Base-by-base conservation (phyloP, 2,888 invertebrate species). In the Pachliopta kotzebuea region DNA sequence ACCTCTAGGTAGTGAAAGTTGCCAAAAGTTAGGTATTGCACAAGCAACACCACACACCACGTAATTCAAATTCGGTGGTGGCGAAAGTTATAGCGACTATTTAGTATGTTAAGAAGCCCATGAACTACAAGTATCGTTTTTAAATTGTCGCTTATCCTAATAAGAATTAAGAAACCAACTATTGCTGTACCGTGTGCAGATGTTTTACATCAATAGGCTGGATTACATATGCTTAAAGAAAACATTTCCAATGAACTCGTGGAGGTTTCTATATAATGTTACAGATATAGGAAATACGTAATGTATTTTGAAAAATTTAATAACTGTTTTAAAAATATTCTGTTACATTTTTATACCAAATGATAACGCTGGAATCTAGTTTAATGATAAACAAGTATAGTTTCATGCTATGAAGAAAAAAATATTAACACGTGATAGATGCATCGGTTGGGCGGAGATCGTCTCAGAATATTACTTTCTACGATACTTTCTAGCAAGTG, bases 401-500 rank as follows among this genome's bases (percentile, higher is more conserved):
- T 62, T 66, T 55, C 31, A 86, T 81, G 68, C 74, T 71, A 73
- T 71, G 73, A 74, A 83, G 45, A n/a, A 45, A 45, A 88, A 86
- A 85, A 77, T 70, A 26, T 54, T 65, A 76, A 83, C 81, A 83
- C 84, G 85, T 86, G 86, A 88, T 88, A 81, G 81, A 83, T 83
- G 85, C 84, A 85, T 84, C 82, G 79, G 75, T 80, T 78, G 83
- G 78, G 78, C 82, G 83, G 79, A 85, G 86, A 85, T 83, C 79
- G 80, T 76, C 78, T 81, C 78, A 77, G 85, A 85, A 86, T 90
- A 85, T 91, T 91, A 91, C 91, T 91, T 91, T 91, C 91, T 89
- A 91, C 83, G 78, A 88, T 86, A 90, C 91, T 91, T 91, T 91
- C 91, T 90, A 90, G 89, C 85, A 82, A 87, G 88, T 89, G 90